These are phyloP conservation scores for Cheilinus undulatus DNA, from an alignment of 2,113 vertebrate genomes.

Conservation along the genomic window DNA sequence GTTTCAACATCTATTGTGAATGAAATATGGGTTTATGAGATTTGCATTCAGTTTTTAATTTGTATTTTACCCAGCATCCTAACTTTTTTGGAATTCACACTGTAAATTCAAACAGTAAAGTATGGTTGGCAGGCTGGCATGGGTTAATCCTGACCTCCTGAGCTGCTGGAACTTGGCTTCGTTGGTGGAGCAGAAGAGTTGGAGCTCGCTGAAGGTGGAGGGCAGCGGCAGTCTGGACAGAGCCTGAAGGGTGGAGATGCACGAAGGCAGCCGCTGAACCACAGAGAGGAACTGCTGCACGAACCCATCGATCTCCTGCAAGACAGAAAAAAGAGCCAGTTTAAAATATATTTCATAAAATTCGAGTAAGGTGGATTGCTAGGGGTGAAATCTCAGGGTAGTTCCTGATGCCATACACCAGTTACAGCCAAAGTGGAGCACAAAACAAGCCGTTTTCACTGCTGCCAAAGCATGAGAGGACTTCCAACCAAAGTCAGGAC, in stretches of 20 bases:
- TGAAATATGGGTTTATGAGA: no score
- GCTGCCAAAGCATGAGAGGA: no score
- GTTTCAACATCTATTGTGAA: no score
- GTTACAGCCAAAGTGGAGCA: no score
- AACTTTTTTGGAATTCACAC: no score
- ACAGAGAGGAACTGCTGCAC: constrained; percentile 76
- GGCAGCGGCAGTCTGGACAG: constrained; percentile 71
- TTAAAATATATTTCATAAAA: neutral
- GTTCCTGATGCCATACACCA: no score
- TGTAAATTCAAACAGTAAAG: neutral
- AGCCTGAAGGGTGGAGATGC: constrained; percentile 70
- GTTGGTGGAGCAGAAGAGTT: constrained; percentile 68
- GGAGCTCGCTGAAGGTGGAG: constrained; percentile 45
- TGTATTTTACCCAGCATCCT: no score
- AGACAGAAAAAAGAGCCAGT: neutral
- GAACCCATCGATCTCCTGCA: constrained; percentile 80
- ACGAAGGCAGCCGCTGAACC: constrained; percentile 77
- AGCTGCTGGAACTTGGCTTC: constrained; percentile 74
- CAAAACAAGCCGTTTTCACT: no score
- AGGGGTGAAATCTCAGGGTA: no score
- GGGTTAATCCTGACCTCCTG: constrained; percentile 64
- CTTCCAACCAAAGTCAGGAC: no score
- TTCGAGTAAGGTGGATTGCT: neutral
- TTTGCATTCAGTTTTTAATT: no score
- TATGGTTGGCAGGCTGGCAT: no score